Evolutionary conservation across 2,113 vertebrate genomes (phyloP), one percentile per base, ranked within the genome.

Genomic region (Indicator maculatus): DNA sequence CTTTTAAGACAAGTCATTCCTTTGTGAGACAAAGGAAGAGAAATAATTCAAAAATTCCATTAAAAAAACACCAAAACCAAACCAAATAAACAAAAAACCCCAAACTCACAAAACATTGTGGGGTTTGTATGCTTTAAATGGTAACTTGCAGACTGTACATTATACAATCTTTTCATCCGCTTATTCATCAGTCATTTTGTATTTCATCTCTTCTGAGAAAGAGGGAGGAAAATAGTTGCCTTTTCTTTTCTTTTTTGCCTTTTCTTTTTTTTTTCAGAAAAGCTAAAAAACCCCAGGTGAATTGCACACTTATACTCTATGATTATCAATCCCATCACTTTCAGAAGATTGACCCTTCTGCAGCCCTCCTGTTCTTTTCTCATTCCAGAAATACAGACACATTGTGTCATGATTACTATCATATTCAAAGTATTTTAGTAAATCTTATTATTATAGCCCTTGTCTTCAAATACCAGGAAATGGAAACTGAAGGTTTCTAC

Each of bases 121-220:
- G 83, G 44, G 78, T 95, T 86, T 58, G 3, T 77, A 47, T 44
- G 1, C 55, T 93, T 94, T 91, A 95, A 95, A 74, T 38, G 33
- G n/a, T 69, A 88, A 39, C 38, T 95, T 70, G 10, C 63, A 92
- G 47, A 83, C 10, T n/a, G 7, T 53, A 31, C 9, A 8, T 63
- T 89, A 33, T 77, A 88, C 47, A 33, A 87, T 93, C 66, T 95
- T 91, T 91, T 67, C 36, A 76, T 77, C 41, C 41, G 81, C 56
- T 65, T 36, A 82, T 44, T 83, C 59, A 93, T 50, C 30, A 50
- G 26, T 53, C 72, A 55, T 91, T 97, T 89, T 86, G 60, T 23
- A 89, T 96, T 85, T 94, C 73, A 88, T 72, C 67, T 93, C 19
- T 88, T 87, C 64, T 83, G 64, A 92, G 58, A 76, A 92, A 71